phyloP scores from a whole-genome alignment of 37 sponge, comb jelly and placozoan species.

The Diacarnus erythraeanus region DNA sequence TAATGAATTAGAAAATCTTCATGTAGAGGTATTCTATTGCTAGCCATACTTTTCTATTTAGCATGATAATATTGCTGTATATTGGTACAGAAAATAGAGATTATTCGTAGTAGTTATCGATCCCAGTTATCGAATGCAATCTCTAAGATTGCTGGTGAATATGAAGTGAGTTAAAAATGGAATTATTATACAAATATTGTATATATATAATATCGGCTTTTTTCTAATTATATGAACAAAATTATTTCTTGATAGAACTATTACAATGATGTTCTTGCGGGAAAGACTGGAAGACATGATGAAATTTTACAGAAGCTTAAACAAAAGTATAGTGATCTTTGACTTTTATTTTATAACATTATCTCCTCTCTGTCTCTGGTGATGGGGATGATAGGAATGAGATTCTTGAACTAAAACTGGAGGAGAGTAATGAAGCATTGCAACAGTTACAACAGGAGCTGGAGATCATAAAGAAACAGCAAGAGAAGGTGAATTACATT shows the following conservation, averaged over 20 bases:
- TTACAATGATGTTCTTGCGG: constrained; percentile 64
- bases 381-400: not conserved
- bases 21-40: constrained; percentile 37
- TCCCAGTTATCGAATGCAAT: constrained; percentile 65
- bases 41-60: not conserved
- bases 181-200: not conserved
- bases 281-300: constrained; percentile 68
- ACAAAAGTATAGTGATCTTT: constrained; percentile 67
- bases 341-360: not conserved
- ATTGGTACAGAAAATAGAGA: constrained; percentile 24
- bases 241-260: constrained; percentile 40
- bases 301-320: constrained; percentile 46
- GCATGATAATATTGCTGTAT: not conserved
- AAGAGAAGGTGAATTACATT: no score
- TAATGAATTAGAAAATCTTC: constrained; percentile 44
- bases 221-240: not conserved
- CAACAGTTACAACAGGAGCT: not conserved
- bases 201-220: not conserved
- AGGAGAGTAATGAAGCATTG: not conserved
- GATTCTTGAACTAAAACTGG: constrained; percentile 5
- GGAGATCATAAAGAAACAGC: not conserved
- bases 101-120: constrained; percentile 54
- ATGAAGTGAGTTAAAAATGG: constrained; percentile 44
- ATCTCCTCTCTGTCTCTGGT: not conserved
- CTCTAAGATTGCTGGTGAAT: constrained; percentile 68